phyloP scores from a whole-genome alignment of 1,140 invertebrate genomes.

The Psix sp. region DNA sequence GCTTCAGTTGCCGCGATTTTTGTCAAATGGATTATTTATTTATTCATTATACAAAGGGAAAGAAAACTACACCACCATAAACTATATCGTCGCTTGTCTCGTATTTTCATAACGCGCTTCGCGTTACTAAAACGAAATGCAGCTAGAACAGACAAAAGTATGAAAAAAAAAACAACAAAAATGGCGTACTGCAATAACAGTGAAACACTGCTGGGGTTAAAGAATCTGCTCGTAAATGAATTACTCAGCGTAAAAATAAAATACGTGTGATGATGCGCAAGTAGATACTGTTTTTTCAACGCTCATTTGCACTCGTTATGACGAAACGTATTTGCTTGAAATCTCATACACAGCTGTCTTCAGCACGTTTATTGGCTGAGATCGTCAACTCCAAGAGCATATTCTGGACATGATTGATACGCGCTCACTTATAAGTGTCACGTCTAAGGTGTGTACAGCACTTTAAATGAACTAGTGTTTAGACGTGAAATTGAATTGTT shows the following conservation, averaged over 20 bases:
- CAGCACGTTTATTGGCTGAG: constrained; percentile 41
- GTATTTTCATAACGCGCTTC: constrained; percentile 47
- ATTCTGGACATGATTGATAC: constrained; percentile 47
- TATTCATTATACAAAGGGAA: constrained; percentile 40
- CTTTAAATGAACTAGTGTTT: too few species aligned
- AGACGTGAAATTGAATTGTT: too few species aligned
- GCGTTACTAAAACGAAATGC: constrained; percentile 19
- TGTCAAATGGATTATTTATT: constrained; percentile 44
- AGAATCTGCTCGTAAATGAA: constrained; percentile 41
- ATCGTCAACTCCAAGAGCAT: constrained; percentile 40
- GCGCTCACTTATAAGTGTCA: constrained; percentile 38
- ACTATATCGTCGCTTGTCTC: constrained; percentile 43
- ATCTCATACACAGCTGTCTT: constrained; percentile 39
- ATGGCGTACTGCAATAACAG: constrained; percentile 19
- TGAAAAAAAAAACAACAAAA: constrained; percentile 1
- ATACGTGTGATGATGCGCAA: constrained; percentile 40
- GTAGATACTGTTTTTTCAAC: constrained; percentile 51
- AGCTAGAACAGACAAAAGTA: too few species aligned
- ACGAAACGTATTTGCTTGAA: constrained; percentile 50
- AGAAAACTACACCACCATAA: constrained; percentile 27
- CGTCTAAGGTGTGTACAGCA: too few species aligned
- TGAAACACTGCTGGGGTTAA: constrained; percentile 26
- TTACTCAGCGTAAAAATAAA: constrained; percentile 49
- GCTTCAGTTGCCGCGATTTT: constrained; percentile 34
- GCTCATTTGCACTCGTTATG: constrained; percentile 55